Evolutionary conservation across 2,888 invertebrate genomes (phyloP).

Genomic region (Parnassius orleans): DNA sequence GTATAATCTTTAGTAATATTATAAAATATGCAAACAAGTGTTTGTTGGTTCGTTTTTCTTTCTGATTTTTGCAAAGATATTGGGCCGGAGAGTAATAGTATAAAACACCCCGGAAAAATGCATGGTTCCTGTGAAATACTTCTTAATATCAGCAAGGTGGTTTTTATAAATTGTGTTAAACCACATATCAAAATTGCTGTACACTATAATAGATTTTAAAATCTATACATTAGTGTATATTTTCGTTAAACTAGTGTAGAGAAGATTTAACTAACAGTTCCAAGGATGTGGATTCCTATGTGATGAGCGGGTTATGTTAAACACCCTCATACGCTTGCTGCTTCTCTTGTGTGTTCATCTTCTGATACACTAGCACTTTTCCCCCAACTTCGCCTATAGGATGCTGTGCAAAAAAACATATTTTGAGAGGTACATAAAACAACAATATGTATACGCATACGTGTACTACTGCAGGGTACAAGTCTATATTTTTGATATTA

Average conservation of each 20-base stretch:
- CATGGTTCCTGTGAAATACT: neutral
- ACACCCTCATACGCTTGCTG: conserved; percentile 45
- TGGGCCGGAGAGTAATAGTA: too few relatives aligned
- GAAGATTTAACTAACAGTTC: conserved; percentile 12
- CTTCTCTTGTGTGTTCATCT: conserved; percentile 38
- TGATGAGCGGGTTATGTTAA: conserved; percentile 35
- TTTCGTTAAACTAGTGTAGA: conserved; percentile 15
- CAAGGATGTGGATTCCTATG: neutral
- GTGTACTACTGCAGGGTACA: too few relatives aligned
- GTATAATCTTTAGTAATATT: too few relatives aligned
- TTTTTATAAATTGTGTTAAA: neutral
- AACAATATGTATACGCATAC: too few relatives aligned
- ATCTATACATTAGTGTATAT: conserved; percentile 17
- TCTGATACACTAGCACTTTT: conserved; percentile 63
- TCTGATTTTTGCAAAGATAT: too few relatives aligned
- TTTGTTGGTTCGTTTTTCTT: too few relatives aligned
- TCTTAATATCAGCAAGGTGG: conserved; percentile 16
- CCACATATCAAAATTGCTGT: conserved; percentile 27
- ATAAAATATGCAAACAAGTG: too few relatives aligned
- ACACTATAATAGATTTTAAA: conserved; percentile 30
- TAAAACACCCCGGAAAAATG: too few relatives aligned
- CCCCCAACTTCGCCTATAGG: conserved; percentile 69
- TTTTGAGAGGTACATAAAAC: too few relatives aligned
- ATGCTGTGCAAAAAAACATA: conserved; percentile 47
- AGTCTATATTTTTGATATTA: too few relatives aligned